phyloP scores from a whole-genome alignment of 2,113 vertebrate genomes.

The Poicephalus meyeri region DNA sequence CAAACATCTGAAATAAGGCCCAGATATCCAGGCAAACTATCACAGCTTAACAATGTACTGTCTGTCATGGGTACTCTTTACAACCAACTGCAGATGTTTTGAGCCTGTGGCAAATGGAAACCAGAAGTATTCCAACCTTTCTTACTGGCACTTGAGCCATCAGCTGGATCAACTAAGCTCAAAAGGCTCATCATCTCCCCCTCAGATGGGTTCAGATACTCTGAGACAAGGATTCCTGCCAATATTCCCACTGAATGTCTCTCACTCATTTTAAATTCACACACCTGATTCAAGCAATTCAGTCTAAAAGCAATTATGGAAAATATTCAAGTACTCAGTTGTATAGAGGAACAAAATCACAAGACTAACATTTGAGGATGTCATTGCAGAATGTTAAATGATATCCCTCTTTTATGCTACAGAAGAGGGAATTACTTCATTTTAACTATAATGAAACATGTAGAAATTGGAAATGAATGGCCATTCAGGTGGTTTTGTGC shows the following conservation, averaged over 20 bases:
- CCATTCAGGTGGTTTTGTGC: not conserved
- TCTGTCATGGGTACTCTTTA: not conserved
- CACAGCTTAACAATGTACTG: not conserved
- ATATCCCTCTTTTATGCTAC: not conserved
- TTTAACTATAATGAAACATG: not conserved
- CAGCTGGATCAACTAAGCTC: not conserved
- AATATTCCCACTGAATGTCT: not conserved
- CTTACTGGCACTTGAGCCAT: not conserved
- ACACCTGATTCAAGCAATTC: not conserved
- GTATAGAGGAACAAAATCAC: not conserved
- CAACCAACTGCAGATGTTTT: not conserved
- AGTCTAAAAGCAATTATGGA: not conserved
- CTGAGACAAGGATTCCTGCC: not conserved
- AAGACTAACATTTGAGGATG: not conserved
- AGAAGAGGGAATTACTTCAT: not conserved
- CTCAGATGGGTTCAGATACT: not conserved
- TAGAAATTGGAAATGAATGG: not conserved
- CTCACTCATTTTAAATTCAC: not conserved
- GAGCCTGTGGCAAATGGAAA: not conserved
- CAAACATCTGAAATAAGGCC: not conserved
- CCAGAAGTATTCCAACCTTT: not conserved
- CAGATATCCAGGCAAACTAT: not conserved
- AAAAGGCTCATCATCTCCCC: not conserved
- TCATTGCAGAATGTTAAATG: fast-evolving
- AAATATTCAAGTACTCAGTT: not conserved